These are phyloP conservation scores for Ellobius talpinus DNA, from an alignment of 2,113 vertebrate species.

Conservation along the genomic window DNA sequence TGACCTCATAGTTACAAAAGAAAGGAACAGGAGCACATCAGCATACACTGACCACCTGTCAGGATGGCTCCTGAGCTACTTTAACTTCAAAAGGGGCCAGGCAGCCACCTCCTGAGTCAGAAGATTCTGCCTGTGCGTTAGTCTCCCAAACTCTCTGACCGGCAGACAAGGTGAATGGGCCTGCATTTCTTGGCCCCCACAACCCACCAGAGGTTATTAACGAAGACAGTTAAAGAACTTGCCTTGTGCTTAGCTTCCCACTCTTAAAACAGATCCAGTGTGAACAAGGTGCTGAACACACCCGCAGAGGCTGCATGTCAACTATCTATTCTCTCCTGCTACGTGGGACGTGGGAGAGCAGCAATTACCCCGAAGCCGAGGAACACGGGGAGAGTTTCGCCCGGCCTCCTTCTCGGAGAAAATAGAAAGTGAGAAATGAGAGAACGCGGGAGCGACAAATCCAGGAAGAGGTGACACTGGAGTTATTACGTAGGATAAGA, in stretches of 20 bases:
- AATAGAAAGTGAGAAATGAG: conserved; percentile 51
- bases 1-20: too few species aligned
- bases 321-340: conserved; percentile 29
- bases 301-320: neutral
- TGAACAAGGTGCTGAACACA: neutral
- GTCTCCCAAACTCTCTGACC: too few species aligned
- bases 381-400: neutral
- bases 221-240: neutral
- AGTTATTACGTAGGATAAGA: conserved; percentile 12
- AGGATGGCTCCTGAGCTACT: too few species aligned
- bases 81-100: too few species aligned
- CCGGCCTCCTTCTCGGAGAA: conserved; percentile 33
- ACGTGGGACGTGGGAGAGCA: conserved; percentile 6
- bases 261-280: neutral
- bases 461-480: conserved; percentile 27
- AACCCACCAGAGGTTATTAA: neutral
- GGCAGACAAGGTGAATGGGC: too few species aligned
- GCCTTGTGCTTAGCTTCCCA: neutral
- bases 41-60: too few species aligned
- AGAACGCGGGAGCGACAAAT: conserved; percentile 15
- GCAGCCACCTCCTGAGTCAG: too few species aligned
- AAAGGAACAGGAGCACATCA: too few species aligned
- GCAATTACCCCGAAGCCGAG: conserved; percentile 3
- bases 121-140: too few species aligned
- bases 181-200: too few species aligned